Conservation (phyloP, 2,113 vertebrate species). For the Raja brachyura region DNA sequence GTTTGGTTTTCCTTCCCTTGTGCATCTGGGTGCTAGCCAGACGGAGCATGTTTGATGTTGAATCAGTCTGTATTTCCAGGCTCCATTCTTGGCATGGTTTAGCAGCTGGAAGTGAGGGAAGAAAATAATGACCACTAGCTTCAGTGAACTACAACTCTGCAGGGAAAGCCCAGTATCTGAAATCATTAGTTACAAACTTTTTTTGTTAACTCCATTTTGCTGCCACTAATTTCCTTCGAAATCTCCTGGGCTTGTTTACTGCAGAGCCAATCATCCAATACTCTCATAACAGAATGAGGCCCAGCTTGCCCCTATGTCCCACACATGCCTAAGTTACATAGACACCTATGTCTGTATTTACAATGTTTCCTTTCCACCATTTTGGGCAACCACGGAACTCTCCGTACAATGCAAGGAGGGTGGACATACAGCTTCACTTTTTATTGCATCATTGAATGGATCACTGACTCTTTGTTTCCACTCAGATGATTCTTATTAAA, state of each 20-base stretch:
- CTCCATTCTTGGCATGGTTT: not conserved
- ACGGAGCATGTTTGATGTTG: not conserved
- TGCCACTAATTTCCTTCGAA: not conserved
- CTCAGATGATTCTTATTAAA: not conserved
- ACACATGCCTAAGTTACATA: not conserved
- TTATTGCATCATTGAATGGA: not conserved
- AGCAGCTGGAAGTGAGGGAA: not conserved
- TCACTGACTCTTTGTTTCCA: not conserved
- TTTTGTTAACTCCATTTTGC: not conserved
- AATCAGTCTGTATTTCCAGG: not conserved
- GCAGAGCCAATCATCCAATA: not conserved
- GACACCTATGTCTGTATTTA: not conserved
- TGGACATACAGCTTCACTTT: not conserved
- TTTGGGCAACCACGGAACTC: not conserved
- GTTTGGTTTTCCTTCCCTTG: not conserved
- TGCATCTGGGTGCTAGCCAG: not conserved
- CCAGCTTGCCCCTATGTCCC: not conserved
- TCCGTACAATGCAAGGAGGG: not conserved
- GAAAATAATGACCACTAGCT: not conserved
- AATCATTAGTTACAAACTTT: not conserved
- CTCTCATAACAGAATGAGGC: not conserved
- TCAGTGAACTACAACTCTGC: not conserved
- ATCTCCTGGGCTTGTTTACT: not conserved
- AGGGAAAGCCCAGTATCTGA: not conserved
- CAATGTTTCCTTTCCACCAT: not conserved